Evolutionary conservation across 1,140 invertebrate genomes (phyloP), one percentile per base, ranked within the genome.

Genomic region (Orchesella cincta): DNA sequence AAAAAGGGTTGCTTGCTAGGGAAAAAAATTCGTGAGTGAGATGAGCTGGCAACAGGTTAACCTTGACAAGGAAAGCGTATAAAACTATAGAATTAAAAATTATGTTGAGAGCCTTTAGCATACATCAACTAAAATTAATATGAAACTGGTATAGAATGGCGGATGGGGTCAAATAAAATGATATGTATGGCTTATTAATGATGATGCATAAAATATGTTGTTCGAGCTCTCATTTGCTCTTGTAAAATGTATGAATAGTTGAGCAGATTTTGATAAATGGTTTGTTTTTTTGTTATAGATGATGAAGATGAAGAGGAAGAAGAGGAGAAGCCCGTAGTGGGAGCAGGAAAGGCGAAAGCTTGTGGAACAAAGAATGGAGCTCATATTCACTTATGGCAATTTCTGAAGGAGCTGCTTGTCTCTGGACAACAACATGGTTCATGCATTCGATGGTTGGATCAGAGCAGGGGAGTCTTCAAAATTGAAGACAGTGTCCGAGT

Each of bases 341-440:
- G 46, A 26, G 34, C 28, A 78, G 74, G 51, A 52, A 79, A 67
- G 72, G 64, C 35, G 36, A 74, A 29, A 74, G 79, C 77, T 28
- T 83, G 83, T 84, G 77, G 86, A 79, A 76, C 83, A 36, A 87
- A 89, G 36, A 88, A 86, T 76, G 87, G 90, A 23, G 91, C 92
- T 52, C 95, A 97, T 84, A 99, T 99, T 81, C 97, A 99, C 84
- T 88, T 99, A n/a, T 99, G 97, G 97, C 96, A 99, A 86, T 99
- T 99, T 86, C 88, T 99, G 20, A 98, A 98, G 84, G 97, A 99
- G 86, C 89, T 99, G 16, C 89, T 99, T 14, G 89, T 92, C 8
- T 91, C 94, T 35, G 93, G 95, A 0, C 91, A 94, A 67, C 85
- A 92, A 0, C 93, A 98, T 84, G 94, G 94, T 0, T 93, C 92